Evolutionary conservation across 2,888 invertebrate genomes (phyloP), one percentile per base, ranked within the genome.

Genomic region (Timema podura): DNA sequence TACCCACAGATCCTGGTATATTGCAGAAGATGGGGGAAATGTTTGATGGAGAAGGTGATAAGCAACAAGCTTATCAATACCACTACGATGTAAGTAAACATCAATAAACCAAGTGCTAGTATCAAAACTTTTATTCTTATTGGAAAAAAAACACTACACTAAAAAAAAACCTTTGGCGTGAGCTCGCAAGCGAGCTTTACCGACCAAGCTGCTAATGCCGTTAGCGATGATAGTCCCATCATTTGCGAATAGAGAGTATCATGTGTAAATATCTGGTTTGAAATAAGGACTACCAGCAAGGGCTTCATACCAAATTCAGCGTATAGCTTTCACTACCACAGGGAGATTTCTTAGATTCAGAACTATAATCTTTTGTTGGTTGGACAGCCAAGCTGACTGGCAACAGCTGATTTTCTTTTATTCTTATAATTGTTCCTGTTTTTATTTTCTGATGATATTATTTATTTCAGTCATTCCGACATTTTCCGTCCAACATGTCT

Each of bases 31-130:
- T 98, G 69, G 98, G 96, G 0, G 90, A 93, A 77, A 86, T 98
- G 77, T 95, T 94, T 79, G 95, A 95, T 77, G 89, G 88, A 71
- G 89, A 93, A 77, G 96, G 95, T 3, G 98, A 99, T 82, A 90
- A 94, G 75, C 93, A 93, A 76, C 93, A 93, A 79, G 94, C 95
- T 0, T 91, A 91, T 81, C 91, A 92, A 77, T 92, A 90, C 80
- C 89, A 92, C 78, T 88, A 87, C 78, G 93, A 93, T 80, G 92
- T 91, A 81, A 82, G 83, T 76, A 66, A 64, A 15, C 15, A 44
- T 11, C 13, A 64, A 15, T 5, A 11, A 1, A 9, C 1, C 47
- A 47, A 47, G 11, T 44, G 0, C 64, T 16, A 7, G 9, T 13
- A 15, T 64, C n/a, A 10, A 64, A 15, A 64, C 65, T 15, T 11